phyloP scores from a whole-genome alignment of 2,888 invertebrate genomes.

The Brachycybe producta region DNA sequence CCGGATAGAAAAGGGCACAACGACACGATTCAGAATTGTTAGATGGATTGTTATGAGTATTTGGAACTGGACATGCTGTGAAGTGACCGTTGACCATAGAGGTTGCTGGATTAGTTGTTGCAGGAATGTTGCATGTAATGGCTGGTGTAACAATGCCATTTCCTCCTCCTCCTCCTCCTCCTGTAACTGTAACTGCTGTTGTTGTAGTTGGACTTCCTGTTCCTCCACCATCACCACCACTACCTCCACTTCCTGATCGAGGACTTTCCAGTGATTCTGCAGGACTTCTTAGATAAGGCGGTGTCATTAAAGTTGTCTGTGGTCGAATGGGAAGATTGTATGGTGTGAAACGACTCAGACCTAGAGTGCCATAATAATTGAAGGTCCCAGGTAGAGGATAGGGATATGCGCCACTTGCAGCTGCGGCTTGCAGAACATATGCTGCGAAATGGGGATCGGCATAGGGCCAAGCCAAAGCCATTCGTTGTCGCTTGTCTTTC shows the following conservation, averaged over 20 bases:
- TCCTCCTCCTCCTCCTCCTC: background rate
- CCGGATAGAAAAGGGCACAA: conserved; percentile 22
- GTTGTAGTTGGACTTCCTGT: too few species aligned
- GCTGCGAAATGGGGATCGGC: conserved; percentile 80
- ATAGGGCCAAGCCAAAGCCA: conserved; percentile 91
- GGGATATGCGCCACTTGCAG: conserved; percentile 43
- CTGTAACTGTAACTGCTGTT: background rate
- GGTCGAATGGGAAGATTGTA: conserved; percentile 24
- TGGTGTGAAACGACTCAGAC: conserved; percentile 21
- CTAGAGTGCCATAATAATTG: conserved; percentile 23
- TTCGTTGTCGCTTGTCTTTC: conserved; percentile 93
- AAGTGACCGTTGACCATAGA: conserved; percentile 21
- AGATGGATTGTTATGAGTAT: conserved; percentile 7
- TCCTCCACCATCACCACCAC: background rate
- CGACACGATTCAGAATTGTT: conserved; percentile 20
- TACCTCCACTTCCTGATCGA: conserved; percentile 2
- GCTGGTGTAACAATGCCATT: conserved; percentile 4
- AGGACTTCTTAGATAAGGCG: conserved; percentile 22
- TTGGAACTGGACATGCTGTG: conserved; percentile 17
- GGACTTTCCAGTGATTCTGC: conserved; percentile 15
- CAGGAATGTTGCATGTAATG: conserved; percentile 13
- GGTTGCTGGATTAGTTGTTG: conserved; percentile 22
- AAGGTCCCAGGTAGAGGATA: conserved; percentile 33
- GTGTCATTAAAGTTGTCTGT: conserved; percentile 26
- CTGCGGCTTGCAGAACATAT: conserved; percentile 80